Conservation (phyloP, 2,113 vertebrate species). For the Zosterops japonicus region DNA sequence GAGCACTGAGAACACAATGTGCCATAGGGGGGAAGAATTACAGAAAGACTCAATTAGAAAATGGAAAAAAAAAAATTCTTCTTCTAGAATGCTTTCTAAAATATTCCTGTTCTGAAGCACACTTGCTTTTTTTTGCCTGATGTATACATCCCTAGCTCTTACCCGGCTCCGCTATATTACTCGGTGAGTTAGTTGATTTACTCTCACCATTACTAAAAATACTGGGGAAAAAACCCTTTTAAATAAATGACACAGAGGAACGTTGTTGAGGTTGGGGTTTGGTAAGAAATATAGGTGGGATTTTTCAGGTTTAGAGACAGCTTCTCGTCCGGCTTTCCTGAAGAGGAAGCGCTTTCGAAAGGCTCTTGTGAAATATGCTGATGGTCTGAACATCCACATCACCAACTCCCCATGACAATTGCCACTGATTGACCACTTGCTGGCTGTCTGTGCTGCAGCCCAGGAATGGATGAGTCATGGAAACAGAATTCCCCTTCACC, state of each 20-base stretch:
- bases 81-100: neutral
- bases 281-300: neutral
- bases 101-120: neutral
- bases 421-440: conserved; percentile 24
- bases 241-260: neutral
- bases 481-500: neutral
- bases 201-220: neutral
- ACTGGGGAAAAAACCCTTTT: neutral
- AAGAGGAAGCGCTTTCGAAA: neutral
- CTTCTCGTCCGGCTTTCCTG: neutral
- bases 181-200: neutral
- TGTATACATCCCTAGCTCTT: too few species aligned
- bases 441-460: neutral
- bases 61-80: neutral
- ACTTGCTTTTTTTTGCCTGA: neutral
- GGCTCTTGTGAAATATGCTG: conserved; percentile 33
- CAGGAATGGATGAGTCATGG: conserved; percentile 36
- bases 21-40: neutral
- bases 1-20: neutral
- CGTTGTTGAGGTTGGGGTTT: neutral
- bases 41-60: neutral
- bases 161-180: neutral
- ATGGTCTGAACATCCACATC: conserved; percentile 30
- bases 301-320: neutral
- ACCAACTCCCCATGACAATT: conserved; percentile 40